Evolutionary conservation across 2,888 invertebrate species (phyloP).

Genomic region (Lissonota sp.): DNA sequence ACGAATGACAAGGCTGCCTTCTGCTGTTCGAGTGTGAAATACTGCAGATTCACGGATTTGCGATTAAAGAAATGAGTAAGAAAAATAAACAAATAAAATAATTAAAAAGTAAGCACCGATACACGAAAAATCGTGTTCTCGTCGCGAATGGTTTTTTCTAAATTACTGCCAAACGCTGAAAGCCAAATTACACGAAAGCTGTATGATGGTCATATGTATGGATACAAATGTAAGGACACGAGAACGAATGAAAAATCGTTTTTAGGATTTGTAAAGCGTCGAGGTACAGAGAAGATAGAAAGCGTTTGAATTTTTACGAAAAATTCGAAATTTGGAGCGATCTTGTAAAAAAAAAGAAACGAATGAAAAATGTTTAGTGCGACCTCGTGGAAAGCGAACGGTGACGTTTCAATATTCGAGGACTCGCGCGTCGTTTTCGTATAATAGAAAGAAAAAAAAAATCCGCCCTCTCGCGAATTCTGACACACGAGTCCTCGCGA

Average conservation of each 20-base stretch:
- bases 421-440: slow-evolving; percentile 48
- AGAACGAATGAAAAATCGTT: slow-evolving; percentile 13
- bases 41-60: not conserved
- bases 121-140: slow-evolving; percentile 30
- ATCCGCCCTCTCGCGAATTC: not conserved
- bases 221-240: slow-evolving; percentile 19
- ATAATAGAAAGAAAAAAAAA: slow-evolving; percentile 1
- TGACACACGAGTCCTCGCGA: slow-evolving; percentile 37
- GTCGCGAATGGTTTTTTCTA: slow-evolving; percentile 50
- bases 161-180: slow-evolving; percentile 61
- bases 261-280: slow-evolving; percentile 43
- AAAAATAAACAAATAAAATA: not conserved
- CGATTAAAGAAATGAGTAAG: slow-evolving; percentile 8
- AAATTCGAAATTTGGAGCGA: slow-evolving; percentile 32
- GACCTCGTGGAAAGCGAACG: slow-evolving; percentile 41
- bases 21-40: slow-evolving; percentile 42
- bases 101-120: not conserved
- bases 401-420: slow-evolving; percentile 43
- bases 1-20: slow-evolving; percentile 24
- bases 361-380: not conserved
- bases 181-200: slow-evolving; percentile 57
- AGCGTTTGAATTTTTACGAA: not conserved
- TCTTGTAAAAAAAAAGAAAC: slow-evolving; percentile 5
- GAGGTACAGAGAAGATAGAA: not conserved
- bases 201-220: slow-evolving; percentile 43